Evolutionary conservation across 2,113 vertebrate species (phyloP), one percentile per base, ranked within the genome.

Genomic region (Pachyramphus minor): DNA sequence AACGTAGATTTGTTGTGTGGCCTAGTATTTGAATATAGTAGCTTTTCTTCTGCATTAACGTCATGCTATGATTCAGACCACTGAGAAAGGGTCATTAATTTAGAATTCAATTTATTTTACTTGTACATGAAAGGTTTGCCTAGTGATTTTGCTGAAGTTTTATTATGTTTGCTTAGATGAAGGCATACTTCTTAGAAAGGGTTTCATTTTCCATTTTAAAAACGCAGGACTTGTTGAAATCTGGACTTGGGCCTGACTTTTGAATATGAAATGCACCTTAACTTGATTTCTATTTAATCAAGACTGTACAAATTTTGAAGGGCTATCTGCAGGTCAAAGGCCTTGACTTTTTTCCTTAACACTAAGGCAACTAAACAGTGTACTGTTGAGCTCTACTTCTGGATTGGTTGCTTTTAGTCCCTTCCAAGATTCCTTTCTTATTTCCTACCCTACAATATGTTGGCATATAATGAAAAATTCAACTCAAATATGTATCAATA

Each of bases 81-180:
- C n/a, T 79, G 52, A 92, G 66, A 89, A 95, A 84, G 56, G 31
- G n/a, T 81, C 89, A 91, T 79, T 93, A 68, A 89, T 91, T 89
- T 84, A 82, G 77, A 89, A 93, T 82, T 87, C 69, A 56, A 82
- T 91, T 89, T 87, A 84, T 94, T 95, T 94, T 79, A 82, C 45
- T 89, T 91, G n/a, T 44, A 91, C 52, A 60, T 59, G 19, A 89
- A 92, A 93, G 56, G 76, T 89, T 33, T 95, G 69, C 39, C 28
- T 84, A 84, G 35, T 0, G 3, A 60, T 92, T 91, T 91, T 64
- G 31, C n/a, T 87, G 35, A 64, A 95, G 68, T 68, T 92, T 82
- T 79, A 84, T 64, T 89, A 84, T 28, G 14, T 53, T 93, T 93
- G 64, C 74, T 82, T 63, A 84, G 69, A 71, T 44, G 33, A 87